A percentile compares a stretch with the other conserved stretches of the same genome.
phyloP scores from a whole-genome alignment of 2,888 invertebrate genomes.

The Xestia xanthographa region DNA sequence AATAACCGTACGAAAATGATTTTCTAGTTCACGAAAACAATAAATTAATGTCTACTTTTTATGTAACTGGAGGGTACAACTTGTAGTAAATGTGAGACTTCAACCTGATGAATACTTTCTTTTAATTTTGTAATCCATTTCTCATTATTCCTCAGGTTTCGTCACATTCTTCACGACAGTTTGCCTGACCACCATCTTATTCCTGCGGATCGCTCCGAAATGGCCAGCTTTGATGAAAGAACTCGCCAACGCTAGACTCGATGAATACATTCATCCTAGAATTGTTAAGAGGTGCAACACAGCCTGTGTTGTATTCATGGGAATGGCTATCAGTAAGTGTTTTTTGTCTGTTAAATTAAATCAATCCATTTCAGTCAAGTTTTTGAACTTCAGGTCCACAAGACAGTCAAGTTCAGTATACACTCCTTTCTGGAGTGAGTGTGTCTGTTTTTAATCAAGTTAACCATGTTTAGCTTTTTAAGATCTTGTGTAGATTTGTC shows the following conservation, averaged over 20 bases:
- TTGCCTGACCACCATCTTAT: constrained; percentile 69
- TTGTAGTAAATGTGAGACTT: background rate
- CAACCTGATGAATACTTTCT: background rate
- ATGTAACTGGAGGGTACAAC: background rate
- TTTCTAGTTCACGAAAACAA: too few species aligned
- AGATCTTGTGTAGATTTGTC: too few species aligned
- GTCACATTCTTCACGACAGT: constrained; percentile 69
- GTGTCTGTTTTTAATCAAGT: background rate
- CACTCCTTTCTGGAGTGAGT: too few species aligned
- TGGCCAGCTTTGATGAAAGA: constrained; percentile 75
- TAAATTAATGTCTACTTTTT: too few species aligned
- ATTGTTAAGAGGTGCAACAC: constrained; percentile 69
- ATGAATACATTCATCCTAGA: constrained; percentile 71
- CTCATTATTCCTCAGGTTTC: constrained; percentile 70
- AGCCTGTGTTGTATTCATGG: constrained; percentile 64
- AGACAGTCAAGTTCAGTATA: too few species aligned
- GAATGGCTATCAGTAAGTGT: constrained; percentile 72
- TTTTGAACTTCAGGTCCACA: too few species aligned
- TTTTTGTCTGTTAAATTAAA: too few species aligned
- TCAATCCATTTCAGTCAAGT: too few species aligned
- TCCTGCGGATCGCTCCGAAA: constrained; percentile 72
- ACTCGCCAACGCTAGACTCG: constrained; percentile 67
- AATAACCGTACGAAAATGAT: background rate
- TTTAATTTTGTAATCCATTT: background rate
- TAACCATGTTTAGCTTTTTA: background rate